These are phyloP conservation scores for Scaptomyza flava DNA, from an alignment of 2,888 invertebrate species.

Conservation along the genomic window DNA sequence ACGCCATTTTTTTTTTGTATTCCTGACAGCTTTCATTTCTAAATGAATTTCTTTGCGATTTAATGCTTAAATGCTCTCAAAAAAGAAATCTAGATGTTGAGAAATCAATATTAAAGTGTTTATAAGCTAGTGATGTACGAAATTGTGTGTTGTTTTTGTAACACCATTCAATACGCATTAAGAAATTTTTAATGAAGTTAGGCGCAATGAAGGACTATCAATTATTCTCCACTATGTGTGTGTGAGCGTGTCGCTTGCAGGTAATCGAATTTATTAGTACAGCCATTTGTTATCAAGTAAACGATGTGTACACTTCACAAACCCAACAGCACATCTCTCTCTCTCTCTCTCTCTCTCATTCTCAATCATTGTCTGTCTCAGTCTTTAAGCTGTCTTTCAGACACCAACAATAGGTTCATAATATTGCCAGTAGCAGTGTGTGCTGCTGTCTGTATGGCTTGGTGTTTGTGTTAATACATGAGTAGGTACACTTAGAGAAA, in stretches of 20 bases:
- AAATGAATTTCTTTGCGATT: not conserved
- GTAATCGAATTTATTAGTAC: slow-evolving; percentile 76
- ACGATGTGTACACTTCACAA: slow-evolving; percentile 46
- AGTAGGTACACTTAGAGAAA: slow-evolving; percentile 4
- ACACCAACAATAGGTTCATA: slow-evolving; percentile 53
- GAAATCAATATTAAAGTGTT: slow-evolving; percentile 1
- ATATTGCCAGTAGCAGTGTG: slow-evolving; percentile 42
- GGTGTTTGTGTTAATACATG: slow-evolving; percentile 4
- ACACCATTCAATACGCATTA: slow-evolving; percentile 21
- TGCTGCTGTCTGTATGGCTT: slow-evolving; percentile 12
- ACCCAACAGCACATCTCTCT: not conserved
- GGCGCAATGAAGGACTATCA: slow-evolving; percentile 51
- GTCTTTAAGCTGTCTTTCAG: slow-evolving; percentile 10
- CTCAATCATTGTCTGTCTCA: not conserved
- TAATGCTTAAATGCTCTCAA: not conserved
- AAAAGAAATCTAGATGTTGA: not conserved
- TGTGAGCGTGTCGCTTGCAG: slow-evolving; percentile 53
- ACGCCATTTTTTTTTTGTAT: slow-evolving; percentile 44
- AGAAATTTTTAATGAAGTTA: slow-evolving; percentile 47
- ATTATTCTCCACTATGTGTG: slow-evolving; percentile 29
- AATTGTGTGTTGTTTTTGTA: not conserved
- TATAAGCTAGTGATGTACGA: not conserved
- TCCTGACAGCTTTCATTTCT: not conserved
- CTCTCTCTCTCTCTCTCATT: too few relatives aligned
- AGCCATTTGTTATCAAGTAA: slow-evolving; percentile 60